Conservation (phyloP, 2,113 vertebrate species). For the Aegypius monachus region DNA sequence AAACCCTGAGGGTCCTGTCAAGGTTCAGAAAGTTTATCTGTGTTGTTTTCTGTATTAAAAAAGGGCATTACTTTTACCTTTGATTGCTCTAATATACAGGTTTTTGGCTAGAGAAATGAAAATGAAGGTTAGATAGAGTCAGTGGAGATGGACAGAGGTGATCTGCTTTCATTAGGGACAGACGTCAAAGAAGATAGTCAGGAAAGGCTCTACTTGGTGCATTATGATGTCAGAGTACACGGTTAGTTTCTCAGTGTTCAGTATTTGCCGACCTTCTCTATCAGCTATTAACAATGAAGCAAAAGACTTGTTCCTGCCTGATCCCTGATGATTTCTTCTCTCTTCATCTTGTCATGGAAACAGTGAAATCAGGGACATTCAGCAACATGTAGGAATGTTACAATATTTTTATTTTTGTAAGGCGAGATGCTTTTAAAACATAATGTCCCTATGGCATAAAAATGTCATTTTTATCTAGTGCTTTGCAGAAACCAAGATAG, state of each 20-base stretch:
- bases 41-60: not conserved
- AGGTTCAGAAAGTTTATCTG: not conserved
- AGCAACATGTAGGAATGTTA: too few relatives aligned
- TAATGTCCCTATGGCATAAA: not conserved
- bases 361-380: not conserved
- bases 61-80: not conserved
- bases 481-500: not conserved
- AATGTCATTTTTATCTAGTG: not conserved
- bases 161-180: not conserved
- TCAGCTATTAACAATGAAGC: not conserved
- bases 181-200: too few relatives aligned
- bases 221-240: accelerated
- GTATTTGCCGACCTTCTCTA: not conserved
- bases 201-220: too few relatives aligned
- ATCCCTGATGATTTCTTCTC: not conserved
- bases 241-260: not conserved
- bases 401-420: not conserved
- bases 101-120: not conserved
- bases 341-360: not conserved
- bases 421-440: not conserved
- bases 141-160: not conserved
- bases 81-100: not conserved
- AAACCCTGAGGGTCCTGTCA: not conserved
- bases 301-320: not conserved
- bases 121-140: not conserved